phyloP scores from a whole-genome alignment of 1,140 invertebrate genomes.

The Formica exsecta region DNA sequence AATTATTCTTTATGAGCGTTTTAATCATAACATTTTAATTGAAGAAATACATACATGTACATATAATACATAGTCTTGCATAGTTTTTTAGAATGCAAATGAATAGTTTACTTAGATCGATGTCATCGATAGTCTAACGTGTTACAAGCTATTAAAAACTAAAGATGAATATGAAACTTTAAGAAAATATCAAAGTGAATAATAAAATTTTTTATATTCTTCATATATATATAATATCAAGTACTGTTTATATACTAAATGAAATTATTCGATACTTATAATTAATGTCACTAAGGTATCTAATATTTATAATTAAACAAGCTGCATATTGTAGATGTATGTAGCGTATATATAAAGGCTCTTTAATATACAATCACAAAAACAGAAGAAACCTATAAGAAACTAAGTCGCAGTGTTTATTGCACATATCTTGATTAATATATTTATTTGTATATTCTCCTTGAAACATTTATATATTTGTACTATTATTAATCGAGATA shows the following conservation, averaged over 20 bases:
- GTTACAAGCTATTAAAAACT: slow-evolving; percentile 19
- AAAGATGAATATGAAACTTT: slow-evolving; percentile 17
- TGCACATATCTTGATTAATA: slow-evolving; percentile 25
- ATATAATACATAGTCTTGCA: slow-evolving; percentile 26
- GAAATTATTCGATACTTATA: slow-evolving; percentile 20
- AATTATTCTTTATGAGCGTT: slow-evolving; percentile 20
- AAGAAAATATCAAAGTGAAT: slow-evolving; percentile 8
- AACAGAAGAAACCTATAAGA: neutral
- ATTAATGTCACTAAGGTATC: slow-evolving; percentile 6
- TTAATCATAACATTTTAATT: slow-evolving; percentile 35
- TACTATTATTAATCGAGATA: slow-evolving; percentile 39
- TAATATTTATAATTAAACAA: slow-evolving; percentile 52
- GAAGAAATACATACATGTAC: slow-evolving; percentile 23
- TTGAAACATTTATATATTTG: slow-evolving; percentile 36
- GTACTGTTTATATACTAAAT: slow-evolving; percentile 15
- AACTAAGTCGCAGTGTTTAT: slow-evolving; percentile 11
- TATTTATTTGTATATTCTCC: slow-evolving; percentile 4
- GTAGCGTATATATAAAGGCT: neutral
- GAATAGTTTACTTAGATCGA: neutral
- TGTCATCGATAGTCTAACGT: slow-evolving; percentile 14
- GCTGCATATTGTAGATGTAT: neutral
- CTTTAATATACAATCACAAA: slow-evolving; percentile 41
- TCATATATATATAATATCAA: slow-evolving; percentile 24
- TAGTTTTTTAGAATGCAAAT: neutral
- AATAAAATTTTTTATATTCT: slow-evolving; percentile 33